These are phyloP conservation scores for Leptinotarsa undecemlineata DNA, from an alignment of 1,140 invertebrate species.

Conservation along the genomic window DNA sequence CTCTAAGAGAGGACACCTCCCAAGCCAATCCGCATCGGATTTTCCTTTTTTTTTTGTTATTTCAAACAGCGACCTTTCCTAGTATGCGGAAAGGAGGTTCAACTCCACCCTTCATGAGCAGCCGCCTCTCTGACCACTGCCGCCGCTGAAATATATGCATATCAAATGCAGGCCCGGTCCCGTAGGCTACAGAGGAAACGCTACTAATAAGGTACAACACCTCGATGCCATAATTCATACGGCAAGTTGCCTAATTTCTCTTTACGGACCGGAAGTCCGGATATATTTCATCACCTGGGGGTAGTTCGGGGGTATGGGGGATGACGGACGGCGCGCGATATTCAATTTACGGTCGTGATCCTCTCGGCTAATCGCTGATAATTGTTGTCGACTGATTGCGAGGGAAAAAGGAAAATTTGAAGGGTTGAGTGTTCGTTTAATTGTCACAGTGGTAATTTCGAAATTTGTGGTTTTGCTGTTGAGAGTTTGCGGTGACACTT, in stretches of 20 bases:
- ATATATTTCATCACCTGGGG: slow-evolving; percentile 16
- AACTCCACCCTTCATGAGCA: not conserved
- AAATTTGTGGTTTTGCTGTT: too few relatives aligned
- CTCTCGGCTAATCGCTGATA: not conserved
- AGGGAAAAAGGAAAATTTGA: too few relatives aligned
- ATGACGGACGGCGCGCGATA: not conserved
- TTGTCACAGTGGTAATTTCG: too few relatives aligned
- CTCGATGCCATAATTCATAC: slow-evolving; percentile 19
- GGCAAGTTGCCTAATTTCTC: slow-evolving; percentile 17
- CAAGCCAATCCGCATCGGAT: not conserved
- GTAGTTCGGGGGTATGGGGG: not conserved
- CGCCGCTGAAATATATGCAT: slow-evolving; percentile 5
- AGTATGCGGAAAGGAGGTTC: not conserved
- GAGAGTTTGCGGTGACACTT: too few relatives aligned
- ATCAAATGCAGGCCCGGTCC: slow-evolving; percentile 1
- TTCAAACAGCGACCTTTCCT: not conserved
- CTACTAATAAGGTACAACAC: slow-evolving; percentile 21
- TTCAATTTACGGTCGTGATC: slow-evolving; percentile 1
- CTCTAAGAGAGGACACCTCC: not conserved
- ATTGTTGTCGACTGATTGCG: too few relatives aligned
- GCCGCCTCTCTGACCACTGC: not conserved
- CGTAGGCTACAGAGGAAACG: slow-evolving; percentile 7
- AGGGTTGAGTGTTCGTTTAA: too few relatives aligned
- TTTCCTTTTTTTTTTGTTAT: not conserved
- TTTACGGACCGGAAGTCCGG: slow-evolving; percentile 14